Percentiles rank a stretch among this genome's conserved stretches.
These are phyloP conservation scores for Alexandromys fortis DNA, from an alignment of 2,113 vertebrate genomes.

Conservation along the genomic window DNA sequence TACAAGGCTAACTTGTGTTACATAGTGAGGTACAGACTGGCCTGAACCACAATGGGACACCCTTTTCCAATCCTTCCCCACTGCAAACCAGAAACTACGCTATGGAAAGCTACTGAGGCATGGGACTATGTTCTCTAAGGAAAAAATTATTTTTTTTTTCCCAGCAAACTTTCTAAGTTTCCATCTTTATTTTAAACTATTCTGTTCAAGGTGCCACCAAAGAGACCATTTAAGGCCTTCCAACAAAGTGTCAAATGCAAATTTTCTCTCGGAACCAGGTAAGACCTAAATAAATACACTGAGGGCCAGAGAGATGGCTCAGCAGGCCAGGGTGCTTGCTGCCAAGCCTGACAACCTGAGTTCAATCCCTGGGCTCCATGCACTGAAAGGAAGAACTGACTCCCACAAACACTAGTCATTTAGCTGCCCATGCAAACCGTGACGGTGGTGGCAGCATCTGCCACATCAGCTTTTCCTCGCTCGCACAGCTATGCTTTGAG, in stretches of 20 bases:
- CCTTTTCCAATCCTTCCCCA: not conserved
- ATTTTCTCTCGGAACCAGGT: conserved; percentile 42
- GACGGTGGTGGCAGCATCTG: not conserved
- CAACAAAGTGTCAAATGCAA: not conserved
- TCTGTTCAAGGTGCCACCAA: conserved; percentile 31
- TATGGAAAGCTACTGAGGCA: conserved; percentile 60
- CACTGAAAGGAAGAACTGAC: not conserved
- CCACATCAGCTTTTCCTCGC: not conserved
- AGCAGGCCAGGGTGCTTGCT: not conserved
- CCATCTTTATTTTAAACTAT: conserved; percentile 44
- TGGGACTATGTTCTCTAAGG: conserved; percentile 14
- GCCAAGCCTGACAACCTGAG: not conserved
- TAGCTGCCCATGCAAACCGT: not conserved
- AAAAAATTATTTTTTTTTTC: not conserved
- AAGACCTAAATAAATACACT: not conserved
- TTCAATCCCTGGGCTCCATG: not conserved
- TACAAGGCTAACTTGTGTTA: not conserved
- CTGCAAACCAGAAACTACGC: not conserved
- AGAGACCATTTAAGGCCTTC: conserved; percentile 63
- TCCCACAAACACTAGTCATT: not conserved
- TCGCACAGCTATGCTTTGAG: not conserved
- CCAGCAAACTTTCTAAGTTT: not conserved
- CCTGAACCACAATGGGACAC: not conserved
- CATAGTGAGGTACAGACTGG: not conserved
- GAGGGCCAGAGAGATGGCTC: not conserved